phyloP scores from a whole-genome alignment of 2,888 invertebrate species.

The Thymelicus sylvestris region DNA sequence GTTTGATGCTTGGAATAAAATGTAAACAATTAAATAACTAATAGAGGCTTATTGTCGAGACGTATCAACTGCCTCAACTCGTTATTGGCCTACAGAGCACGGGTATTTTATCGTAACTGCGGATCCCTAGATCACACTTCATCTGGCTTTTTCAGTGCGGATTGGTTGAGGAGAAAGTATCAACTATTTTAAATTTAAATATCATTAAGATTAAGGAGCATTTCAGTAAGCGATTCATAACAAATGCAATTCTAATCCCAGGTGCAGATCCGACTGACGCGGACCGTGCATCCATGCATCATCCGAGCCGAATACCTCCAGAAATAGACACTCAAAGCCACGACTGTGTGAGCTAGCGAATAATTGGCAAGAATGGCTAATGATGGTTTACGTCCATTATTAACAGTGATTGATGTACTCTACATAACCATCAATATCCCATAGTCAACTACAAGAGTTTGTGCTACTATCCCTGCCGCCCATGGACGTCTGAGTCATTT shows the following conservation, averaged over 20 bases:
- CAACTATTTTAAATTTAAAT: not conserved
- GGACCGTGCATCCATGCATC: slow-evolving; percentile 34
- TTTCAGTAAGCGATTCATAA: not conserved
- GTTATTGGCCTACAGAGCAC: no score
- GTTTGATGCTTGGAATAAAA: no score
- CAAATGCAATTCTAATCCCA: slow-evolving; percentile 8
- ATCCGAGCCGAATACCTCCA: slow-evolving; percentile 26
- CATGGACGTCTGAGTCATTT: no score
- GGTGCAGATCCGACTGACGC: slow-evolving; percentile 18
- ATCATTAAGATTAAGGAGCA: not conserved
- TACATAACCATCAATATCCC: not conserved
- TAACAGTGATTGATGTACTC: slow-evolving; percentile 28
- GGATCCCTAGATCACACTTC: no score
- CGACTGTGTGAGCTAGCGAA: slow-evolving; percentile 22
- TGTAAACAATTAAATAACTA: no score
- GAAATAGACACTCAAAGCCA: slow-evolving; percentile 36
- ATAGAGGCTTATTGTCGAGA: no score
- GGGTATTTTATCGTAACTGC: no score
- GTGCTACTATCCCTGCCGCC: no score
- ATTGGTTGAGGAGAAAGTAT: no score
- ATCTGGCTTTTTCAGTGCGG: no score
- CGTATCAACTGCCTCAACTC: no score
- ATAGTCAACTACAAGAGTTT: no score
- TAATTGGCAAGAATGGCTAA: slow-evolving; percentile 29
- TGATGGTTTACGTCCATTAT: slow-evolving; percentile 26